Conservation (phyloP, 2,888 invertebrate genomes). For the Sipunculus nudus region DNA sequence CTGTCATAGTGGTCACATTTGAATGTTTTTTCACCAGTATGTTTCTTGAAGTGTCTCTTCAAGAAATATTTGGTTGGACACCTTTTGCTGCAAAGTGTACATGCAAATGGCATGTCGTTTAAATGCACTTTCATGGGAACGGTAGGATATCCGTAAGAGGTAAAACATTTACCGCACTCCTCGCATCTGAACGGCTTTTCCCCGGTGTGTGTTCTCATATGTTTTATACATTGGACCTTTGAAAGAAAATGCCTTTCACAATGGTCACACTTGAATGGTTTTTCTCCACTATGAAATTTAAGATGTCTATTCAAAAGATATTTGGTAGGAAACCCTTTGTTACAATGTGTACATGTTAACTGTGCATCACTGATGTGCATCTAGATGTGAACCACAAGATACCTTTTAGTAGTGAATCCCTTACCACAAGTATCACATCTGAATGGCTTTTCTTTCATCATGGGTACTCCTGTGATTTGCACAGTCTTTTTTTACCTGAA, state of each 20-base stretch:
- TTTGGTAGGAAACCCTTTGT: too few species aligned
- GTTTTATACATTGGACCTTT: not conserved
- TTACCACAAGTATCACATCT: constrained; percentile 16
- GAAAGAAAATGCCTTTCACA: constrained; percentile 10
- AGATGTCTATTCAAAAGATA: constrained; percentile 13
- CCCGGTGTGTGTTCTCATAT: constrained; percentile 2
- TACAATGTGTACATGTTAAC: too few species aligned
- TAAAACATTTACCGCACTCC: not conserved
- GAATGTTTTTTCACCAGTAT: too few species aligned
- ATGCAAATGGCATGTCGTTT: too few species aligned
- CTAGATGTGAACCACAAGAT: not conserved
- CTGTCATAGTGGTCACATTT: too few species aligned
- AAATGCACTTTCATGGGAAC: not conserved
- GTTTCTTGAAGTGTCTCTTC: too few species aligned
- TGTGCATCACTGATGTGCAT: too few species aligned
- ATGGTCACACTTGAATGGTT: constrained; percentile 9
- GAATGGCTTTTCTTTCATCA: constrained; percentile 13
- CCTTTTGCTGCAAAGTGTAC: too few species aligned
- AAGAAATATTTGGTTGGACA: too few species aligned
- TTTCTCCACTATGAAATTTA: constrained; percentile 11
- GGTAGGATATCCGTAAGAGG: not conserved
- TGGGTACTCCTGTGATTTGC: constrained; percentile 10
- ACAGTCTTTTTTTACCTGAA: not conserved
- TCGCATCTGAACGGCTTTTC: not conserved
- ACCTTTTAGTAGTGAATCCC: constrained; percentile 1